These are phyloP conservation scores for Augochlora pura DNA, from an alignment of 1,140 invertebrate species.

Conservation along the genomic window DNA sequence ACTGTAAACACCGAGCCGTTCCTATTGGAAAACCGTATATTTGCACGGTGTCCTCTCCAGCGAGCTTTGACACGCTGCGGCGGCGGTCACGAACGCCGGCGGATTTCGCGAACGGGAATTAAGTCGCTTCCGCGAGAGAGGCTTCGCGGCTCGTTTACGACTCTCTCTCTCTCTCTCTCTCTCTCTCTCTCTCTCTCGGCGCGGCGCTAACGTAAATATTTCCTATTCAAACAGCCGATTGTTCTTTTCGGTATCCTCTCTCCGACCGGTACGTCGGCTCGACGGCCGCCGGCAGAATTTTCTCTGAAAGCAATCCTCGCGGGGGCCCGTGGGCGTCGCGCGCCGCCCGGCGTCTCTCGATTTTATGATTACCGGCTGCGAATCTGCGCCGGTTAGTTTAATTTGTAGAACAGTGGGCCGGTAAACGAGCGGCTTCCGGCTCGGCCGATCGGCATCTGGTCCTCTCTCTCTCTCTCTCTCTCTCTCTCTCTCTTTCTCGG, in stretches of 20 bases:
- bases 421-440: slow-evolving; percentile 6
- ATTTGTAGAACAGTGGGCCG: background rate
- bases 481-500: too few species aligned
- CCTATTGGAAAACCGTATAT: too few species aligned
- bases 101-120: slow-evolving; percentile 27
- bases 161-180: too few species aligned
- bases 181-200: too few species aligned
- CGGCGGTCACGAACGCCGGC: too few species aligned
- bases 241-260: background rate
- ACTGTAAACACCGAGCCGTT: too few species aligned
- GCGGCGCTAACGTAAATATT: slow-evolving; percentile 13
- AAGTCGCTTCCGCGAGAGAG: slow-evolving; percentile 22
- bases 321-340: background rate
- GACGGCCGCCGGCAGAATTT: slow-evolving; percentile 15
- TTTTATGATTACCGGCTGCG: slow-evolving; percentile 15
- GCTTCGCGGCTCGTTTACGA: slow-evolving; percentile 7
- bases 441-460: background rate
- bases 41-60: background rate
- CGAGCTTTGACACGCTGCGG: too few species aligned
- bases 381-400: slow-evolving; percentile 1
- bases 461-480: too few species aligned
- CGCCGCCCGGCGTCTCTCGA: background rate
- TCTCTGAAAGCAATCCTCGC: background rate
- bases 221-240: slow-evolving; percentile 27
- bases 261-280: background rate